Conservation (phyloP, 2,888 invertebrate species). For the Pharmacophagus antenor region DNA sequence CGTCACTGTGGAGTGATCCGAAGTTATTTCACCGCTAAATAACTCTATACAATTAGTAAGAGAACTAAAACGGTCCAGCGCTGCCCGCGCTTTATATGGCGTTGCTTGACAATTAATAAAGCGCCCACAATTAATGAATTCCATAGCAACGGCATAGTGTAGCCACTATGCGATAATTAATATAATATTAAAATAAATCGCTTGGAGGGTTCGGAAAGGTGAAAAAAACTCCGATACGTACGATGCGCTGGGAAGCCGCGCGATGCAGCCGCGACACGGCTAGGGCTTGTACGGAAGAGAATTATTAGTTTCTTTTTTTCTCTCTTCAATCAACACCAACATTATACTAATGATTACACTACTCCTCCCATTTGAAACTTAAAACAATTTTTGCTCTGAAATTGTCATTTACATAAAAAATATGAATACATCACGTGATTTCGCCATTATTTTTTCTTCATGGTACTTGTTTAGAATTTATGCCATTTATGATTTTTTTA, state of each 20-base stretch:
- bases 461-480: too few relatives aligned
- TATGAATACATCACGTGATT: too few relatives aligned
- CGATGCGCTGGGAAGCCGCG: conserved; percentile 34
- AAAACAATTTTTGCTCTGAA: too few relatives aligned
- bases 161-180: conserved; percentile 48
- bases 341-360: too few relatives aligned
- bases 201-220: conserved; percentile 28
- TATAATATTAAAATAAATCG: conserved; percentile 62
- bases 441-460: too few relatives aligned
- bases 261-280: conserved; percentile 19
- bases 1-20: too few relatives aligned
- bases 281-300: conserved; percentile 33
- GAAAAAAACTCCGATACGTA: conserved; percentile 40
- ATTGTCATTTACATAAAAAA: too few relatives aligned
- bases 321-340: background rate
- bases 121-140: conserved; percentile 4
- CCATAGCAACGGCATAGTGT: background rate
- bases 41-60: too few relatives aligned
- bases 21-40: too few relatives aligned
- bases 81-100: background rate
- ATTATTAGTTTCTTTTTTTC: conserved; percentile 14
- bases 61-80: background rate
- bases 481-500: too few relatives aligned
- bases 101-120: conserved; percentile 14
- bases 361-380: too few relatives aligned